phyloP scores from a whole-genome alignment of 2,797 vertebrate genomes.

The Halcyon smyrnensis region DNA sequence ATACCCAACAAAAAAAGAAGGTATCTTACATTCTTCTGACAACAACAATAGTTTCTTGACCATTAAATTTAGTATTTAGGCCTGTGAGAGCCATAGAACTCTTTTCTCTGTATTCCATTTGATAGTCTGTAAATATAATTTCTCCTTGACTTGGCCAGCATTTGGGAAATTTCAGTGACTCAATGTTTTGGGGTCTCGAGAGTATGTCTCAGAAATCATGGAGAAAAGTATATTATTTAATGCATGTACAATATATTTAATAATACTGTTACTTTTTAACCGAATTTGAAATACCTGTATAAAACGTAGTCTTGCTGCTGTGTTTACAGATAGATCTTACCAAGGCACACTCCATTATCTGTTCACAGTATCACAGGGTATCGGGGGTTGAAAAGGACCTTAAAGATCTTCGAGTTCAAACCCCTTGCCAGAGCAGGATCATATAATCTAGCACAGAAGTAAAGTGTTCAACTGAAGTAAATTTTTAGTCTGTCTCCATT shows the following conservation, averaged over 20 bases:
- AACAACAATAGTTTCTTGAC: slow-evolving; percentile 75
- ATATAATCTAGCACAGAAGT: no score
- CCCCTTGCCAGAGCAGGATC: no score
- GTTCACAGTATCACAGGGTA: neutral
- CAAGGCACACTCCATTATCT: slow-evolving; percentile 79
- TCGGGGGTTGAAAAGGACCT: no score
- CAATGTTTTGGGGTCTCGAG: slow-evolving; percentile 74
- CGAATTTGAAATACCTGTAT: neutral
- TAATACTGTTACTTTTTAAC: neutral
- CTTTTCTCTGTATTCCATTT: slow-evolving; percentile 85
- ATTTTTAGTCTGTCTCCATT: slow-evolving; percentile 83
- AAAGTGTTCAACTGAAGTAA: slow-evolving; percentile 78
- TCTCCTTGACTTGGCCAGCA: slow-evolving; percentile 80
- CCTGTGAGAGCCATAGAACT: slow-evolving; percentile 81
- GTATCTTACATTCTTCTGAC: no score
- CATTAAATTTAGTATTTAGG: slow-evolving; percentile 77
- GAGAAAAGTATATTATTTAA: neutral
- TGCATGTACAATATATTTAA: neutral
- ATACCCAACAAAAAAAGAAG: no score
- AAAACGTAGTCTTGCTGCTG: neutral
- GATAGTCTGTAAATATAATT: slow-evolving; percentile 83
- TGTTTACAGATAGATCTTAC: slow-evolving; percentile 41
- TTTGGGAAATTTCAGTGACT: slow-evolving; percentile 59
- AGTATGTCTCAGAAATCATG: slow-evolving; percentile 66
- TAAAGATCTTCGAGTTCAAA: no score